Conservation (phyloP, 2,888 invertebrate genomes). For the Ophraella communa region DNA sequence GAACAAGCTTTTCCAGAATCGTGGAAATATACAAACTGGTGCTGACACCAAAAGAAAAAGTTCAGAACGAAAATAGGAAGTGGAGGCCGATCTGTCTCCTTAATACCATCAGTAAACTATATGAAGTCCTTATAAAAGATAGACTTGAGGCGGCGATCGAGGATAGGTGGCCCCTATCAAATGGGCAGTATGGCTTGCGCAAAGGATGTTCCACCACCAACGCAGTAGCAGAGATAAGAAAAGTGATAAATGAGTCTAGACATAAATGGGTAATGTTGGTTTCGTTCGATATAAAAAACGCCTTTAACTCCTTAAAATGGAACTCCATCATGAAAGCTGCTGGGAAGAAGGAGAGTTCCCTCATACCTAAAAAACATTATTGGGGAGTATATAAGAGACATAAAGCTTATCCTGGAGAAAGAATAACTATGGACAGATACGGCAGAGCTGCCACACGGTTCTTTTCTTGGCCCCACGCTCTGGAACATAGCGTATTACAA, state of each 20-base stretch:
- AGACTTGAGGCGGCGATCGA: neutral
- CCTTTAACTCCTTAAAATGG: too few relatives aligned
- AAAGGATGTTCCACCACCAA: neutral
- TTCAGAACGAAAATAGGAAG: neutral
- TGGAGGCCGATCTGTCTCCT: too few relatives aligned
- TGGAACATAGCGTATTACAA: too few relatives aligned
- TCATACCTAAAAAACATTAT: neutral
- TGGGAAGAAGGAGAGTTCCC: neutral
- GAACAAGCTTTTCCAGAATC: neutral
- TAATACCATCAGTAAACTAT: neutral
- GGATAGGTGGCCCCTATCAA: neutral
- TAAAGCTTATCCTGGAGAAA: neutral
- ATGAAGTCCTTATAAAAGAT: neutral
- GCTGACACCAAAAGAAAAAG: neutral
- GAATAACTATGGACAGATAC: too few relatives aligned
- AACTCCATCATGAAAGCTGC: neutral
- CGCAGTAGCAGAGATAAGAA: too few relatives aligned
- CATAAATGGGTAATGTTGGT: neutral
- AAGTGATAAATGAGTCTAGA: too few relatives aligned
- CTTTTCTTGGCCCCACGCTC: neutral
- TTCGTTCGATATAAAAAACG: neutral
- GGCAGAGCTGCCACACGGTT: neutral
- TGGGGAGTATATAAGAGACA: neutral
- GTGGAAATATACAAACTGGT: neutral
- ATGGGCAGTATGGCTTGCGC: too few relatives aligned